Conservation (phyloP, 2,797 vertebrate species). For the Gallirallus australis region DNA sequence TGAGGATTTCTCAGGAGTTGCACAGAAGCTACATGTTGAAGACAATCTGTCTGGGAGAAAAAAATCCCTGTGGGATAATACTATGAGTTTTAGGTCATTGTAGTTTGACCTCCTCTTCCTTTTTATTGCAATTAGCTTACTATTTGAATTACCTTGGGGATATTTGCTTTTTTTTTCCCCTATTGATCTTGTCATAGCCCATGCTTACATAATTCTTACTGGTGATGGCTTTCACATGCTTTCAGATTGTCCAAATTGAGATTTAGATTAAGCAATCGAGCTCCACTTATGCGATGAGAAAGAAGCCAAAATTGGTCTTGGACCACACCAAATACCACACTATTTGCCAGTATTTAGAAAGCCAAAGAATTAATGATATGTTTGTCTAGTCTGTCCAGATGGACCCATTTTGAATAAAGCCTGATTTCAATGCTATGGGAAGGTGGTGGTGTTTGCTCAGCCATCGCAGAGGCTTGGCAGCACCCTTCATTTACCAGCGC, state of each 20-base stretch:
- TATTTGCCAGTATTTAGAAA: not conserved
- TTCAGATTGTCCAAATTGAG: not conserved
- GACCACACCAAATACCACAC: not conserved
- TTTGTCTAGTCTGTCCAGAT: not conserved
- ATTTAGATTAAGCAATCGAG: not conserved
- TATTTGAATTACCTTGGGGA: not conserved
- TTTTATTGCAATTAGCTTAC: not conserved
- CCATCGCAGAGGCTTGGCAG: not conserved
- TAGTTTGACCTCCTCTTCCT: not conserved
- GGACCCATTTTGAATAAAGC: not conserved
- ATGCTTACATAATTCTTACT: not conserved
- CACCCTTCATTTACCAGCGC: accelerated
- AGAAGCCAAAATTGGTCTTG: not conserved
- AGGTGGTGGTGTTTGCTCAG: not conserved
- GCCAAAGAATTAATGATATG: not conserved
- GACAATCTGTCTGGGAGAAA: not conserved
- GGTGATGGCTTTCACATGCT: not conserved
- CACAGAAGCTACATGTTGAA: not conserved
- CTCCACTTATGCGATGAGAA: not conserved
- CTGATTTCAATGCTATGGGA: accelerated
- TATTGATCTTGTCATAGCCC: not conserved
- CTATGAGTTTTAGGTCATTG: not conserved
- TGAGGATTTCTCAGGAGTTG: not conserved
- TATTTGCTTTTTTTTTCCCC: not conserved
- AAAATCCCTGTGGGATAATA: not conserved